These are phyloP conservation scores for Chymomyza procnemis DNA, from an alignment of 2,888 invertebrate species.

Conservation along the genomic window DNA sequence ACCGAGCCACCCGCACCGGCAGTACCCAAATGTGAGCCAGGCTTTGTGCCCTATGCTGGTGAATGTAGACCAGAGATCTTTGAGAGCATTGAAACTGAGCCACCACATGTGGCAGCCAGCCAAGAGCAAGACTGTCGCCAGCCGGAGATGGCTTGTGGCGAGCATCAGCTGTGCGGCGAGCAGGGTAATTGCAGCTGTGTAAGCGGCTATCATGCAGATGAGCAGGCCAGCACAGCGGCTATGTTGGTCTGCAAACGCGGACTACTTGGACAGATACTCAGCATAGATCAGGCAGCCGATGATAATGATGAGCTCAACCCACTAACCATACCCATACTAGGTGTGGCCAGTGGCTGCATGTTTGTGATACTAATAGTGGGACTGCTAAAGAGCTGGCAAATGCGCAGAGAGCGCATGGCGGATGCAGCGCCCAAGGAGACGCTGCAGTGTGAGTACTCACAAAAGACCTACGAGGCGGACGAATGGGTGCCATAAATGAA, in stretches of 20 bases:
- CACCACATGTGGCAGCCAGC: background rate
- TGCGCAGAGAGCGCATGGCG: background rate
- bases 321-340: slow-evolving; percentile 52
- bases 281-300: background rate
- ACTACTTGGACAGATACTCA: background rate
- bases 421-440: slow-evolving; percentile 3
- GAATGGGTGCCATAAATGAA: slow-evolving; percentile 54
- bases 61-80: slow-evolving; percentile 61
- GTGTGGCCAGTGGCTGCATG: slow-evolving; percentile 43
- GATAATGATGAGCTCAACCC: background rate
- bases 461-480: slow-evolving; percentile 56
- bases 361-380: background rate
- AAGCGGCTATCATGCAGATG: slow-evolving; percentile 40
- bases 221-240: slow-evolving; percentile 42
- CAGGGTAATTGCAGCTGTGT: slow-evolving; percentile 46
- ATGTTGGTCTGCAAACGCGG: background rate
- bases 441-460: slow-evolving; percentile 51
- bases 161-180: slow-evolving; percentile 44
- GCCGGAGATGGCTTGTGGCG: slow-evolving; percentile 37
- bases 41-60: slow-evolving; percentile 55
- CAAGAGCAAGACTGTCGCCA: slow-evolving; percentile 28
- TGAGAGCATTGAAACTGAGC: slow-evolving; percentile 48
- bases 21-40: slow-evolving; percentile 40
- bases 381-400: background rate
- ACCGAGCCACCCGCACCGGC: background rate